Conservation (phyloP, 1,140 invertebrate genomes). For the Drosophila parvula region DNA sequence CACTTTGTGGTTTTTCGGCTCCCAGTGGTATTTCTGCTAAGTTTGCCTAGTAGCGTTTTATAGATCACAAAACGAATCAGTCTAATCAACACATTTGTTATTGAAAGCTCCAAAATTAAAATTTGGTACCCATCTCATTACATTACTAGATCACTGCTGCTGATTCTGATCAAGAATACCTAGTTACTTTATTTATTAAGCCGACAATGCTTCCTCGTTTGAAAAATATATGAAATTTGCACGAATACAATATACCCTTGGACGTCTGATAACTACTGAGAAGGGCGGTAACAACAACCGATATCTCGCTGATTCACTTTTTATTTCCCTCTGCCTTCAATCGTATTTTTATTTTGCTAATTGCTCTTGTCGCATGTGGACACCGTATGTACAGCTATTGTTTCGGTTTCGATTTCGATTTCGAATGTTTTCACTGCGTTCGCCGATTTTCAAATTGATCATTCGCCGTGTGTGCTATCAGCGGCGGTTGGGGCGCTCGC, state of each 20-base stretch:
- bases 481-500: constrained; percentile 23
- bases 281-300: constrained; percentile 33
- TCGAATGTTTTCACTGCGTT: constrained; percentile 27
- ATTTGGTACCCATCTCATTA: too few relatives aligned
- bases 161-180: not conserved
- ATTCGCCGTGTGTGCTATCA: constrained; percentile 59
- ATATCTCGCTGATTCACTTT: constrained; percentile 69
- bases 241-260: constrained; percentile 6
- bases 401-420: constrained; percentile 51
- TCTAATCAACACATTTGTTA: too few relatives aligned
- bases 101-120: too few relatives aligned
- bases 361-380: constrained; percentile 45
- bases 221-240: not conserved
- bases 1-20: not conserved
- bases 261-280: not conserved
- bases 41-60: too few relatives aligned
- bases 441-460: constrained; percentile 36
- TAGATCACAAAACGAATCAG: too few relatives aligned
- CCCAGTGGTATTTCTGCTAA: too few relatives aligned
- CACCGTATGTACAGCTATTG: constrained; percentile 40
- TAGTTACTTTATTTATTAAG: not conserved
- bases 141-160: too few relatives aligned
- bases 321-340: constrained; percentile 23
- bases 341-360: constrained; percentile 25
- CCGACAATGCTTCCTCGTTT: not conserved